Percentiles rank a stretch among this genome's conserved stretches.
These are phyloP conservation scores for Zaprionus nigranus DNA, from an alignment of 1,140 invertebrate genomes.

Conservation along the genomic window DNA sequence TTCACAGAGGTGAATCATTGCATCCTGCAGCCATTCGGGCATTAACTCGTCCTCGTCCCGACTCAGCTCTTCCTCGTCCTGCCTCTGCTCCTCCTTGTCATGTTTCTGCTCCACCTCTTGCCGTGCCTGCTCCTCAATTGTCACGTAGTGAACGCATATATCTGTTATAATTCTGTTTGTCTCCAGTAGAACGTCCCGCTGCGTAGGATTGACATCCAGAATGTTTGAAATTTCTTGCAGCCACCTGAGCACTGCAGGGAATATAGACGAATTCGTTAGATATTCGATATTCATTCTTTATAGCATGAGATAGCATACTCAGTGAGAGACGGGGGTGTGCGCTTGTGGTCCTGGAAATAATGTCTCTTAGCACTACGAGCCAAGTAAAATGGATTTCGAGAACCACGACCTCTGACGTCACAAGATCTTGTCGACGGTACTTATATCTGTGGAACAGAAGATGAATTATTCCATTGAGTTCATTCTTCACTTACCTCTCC, in stretches of 20 bases:
- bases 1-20: constrained; percentile 52
- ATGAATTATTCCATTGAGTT: background rate
- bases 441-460: constrained; percentile 5
- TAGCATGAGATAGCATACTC: constrained; percentile 32
- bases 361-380: constrained; percentile 33
- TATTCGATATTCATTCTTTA: background rate
- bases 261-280: background rate
- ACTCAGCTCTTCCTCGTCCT: background rate
- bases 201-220: constrained; percentile 8
- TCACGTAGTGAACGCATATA: constrained; percentile 51
- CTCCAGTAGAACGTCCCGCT: constrained; percentile 35
- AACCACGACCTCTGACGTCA: constrained; percentile 12
- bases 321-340: constrained; percentile 25
- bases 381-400: constrained; percentile 41
- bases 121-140: background rate
- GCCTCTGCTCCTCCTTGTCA: background rate
- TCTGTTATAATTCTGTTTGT: constrained; percentile 53
- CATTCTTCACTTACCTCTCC: constrained; percentile 4
- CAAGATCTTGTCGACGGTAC: background rate
- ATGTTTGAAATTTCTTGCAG: constrained; percentile 34
- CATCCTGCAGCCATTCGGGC: constrained; percentile 52
- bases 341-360: background rate
- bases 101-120: background rate
- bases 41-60: background rate
- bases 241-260: constrained; percentile 35